Conservation (phyloP, 2,113 vertebrate species). For the Agapornis roseicollis region DNA sequence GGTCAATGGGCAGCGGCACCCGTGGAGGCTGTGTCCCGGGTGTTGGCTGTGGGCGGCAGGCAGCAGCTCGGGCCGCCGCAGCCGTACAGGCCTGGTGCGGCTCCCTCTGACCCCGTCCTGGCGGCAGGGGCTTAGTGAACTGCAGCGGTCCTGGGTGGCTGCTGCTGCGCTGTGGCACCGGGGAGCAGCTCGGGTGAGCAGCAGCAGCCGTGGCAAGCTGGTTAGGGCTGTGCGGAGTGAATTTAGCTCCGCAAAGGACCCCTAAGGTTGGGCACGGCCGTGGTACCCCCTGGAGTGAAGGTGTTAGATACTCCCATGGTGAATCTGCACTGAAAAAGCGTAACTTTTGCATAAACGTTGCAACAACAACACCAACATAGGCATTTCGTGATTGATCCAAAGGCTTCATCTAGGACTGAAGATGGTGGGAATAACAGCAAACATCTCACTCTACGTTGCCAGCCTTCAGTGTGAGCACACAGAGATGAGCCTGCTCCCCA, state of each 20-base stretch:
- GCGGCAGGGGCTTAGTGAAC: fast-evolving
- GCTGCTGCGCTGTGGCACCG: fast-evolving
- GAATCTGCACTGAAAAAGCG: neutral
- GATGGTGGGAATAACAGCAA: too few species aligned
- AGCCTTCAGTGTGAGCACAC: fast-evolving
- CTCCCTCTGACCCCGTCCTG: fast-evolving
- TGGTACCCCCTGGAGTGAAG: too few species aligned
- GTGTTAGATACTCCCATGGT: fast-evolving
- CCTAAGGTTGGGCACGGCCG: fast-evolving
- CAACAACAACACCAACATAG: fast-evolving
- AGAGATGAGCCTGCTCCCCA: neutral
- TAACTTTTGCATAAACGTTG: neutral
- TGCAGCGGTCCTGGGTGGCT: neutral
- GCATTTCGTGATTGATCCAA: neutral
- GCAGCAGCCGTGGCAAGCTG: neutral
- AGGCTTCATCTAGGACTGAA: neutral
- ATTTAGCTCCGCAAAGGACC: neutral
- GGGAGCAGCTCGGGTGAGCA: neutral
- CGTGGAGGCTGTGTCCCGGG: too few species aligned
- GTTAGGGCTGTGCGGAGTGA: neutral
- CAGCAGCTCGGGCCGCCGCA: fast-evolving
- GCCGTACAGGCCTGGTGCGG: fast-evolving
- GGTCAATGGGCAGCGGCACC: too few species aligned
- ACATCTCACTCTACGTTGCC: neutral
- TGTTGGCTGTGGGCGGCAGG: too few species aligned